These are phyloP conservation scores for Paracanthobrama guichenoti DNA, from an alignment of 2,113 vertebrate genomes.

Conservation along the genomic window DNA sequence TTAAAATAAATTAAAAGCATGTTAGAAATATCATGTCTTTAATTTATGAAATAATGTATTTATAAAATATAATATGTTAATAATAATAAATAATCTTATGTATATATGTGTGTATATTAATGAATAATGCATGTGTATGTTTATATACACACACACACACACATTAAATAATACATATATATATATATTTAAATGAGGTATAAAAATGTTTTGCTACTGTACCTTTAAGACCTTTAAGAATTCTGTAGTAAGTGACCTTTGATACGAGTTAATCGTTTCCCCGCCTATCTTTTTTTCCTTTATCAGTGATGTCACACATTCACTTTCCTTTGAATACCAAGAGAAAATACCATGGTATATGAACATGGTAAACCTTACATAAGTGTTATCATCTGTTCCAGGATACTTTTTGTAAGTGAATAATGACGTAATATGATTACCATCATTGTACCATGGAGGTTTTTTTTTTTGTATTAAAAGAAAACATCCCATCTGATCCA, in stretches of 20 bases:
- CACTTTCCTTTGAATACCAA: neutral
- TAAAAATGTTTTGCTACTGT: neutral
- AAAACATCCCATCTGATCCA: constrained; percentile 16
- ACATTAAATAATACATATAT: no score
- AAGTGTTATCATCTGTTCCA: neutral
- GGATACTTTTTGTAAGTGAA: neutral
- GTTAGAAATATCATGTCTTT: no score
- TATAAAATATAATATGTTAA: no score
- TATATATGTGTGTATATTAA: no score
- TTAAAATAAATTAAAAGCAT: no score
- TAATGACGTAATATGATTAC: neutral
- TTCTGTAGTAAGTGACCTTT: neutral
- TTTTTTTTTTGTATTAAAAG: no score
- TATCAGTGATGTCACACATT: neutral
- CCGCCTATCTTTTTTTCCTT: neutral
- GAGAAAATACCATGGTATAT: neutral
- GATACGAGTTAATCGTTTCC: neutral
- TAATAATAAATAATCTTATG: no score
- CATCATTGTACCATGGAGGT: neutral
- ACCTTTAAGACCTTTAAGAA: neutral
- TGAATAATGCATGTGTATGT: no score
- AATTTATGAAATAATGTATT: no score
- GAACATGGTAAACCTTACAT: no score
- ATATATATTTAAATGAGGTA: no score
- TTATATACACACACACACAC: no score